These are phyloP conservation scores for Drosophila mimetica DNA, from an alignment of 2,888 invertebrate genomes.

Conservation along the genomic window DNA sequence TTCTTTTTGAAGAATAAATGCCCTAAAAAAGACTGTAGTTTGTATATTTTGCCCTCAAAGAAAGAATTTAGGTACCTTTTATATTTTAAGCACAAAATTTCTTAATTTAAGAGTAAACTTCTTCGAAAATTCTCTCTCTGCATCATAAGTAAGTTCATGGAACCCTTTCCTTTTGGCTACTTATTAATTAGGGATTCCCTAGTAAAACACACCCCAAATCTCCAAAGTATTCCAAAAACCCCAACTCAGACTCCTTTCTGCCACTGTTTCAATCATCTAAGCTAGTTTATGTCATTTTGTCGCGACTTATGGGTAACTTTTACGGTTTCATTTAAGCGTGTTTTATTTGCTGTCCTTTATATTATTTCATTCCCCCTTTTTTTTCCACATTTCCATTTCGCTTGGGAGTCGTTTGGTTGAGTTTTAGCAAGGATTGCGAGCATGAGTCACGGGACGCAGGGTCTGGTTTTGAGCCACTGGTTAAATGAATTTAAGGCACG, in stretches of 20 bases:
- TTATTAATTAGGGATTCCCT: neutral
- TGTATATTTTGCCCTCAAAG: no score
- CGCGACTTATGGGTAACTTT: slow-evolving; percentile 73
- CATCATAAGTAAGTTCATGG: no score
- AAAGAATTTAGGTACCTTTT: no score
- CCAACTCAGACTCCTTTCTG: slow-evolving; percentile 14
- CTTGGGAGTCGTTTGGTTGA: slow-evolving; percentile 13
- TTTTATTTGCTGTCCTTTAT: slow-evolving; percentile 28
- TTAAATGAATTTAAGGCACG: slow-evolving; percentile 73
- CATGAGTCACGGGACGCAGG: slow-evolving; percentile 63
- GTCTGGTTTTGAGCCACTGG: slow-evolving; percentile 23
- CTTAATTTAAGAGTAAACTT: no score
- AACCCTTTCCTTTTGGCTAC: neutral
- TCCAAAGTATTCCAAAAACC: slow-evolving; percentile 3
- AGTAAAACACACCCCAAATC: neutral
- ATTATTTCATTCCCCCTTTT: neutral
- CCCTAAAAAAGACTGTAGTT: no score
- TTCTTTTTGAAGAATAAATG: no score
- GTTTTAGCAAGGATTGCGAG: slow-evolving; percentile 50
- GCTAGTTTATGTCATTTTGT: slow-evolving; percentile 67
- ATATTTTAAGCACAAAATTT: no score
- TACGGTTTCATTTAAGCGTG: slow-evolving; percentile 64
- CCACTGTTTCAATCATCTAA: slow-evolving; percentile 13
- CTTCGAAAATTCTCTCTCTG: no score
- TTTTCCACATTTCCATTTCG: slow-evolving; percentile 19